Evolutionary conservation across 2,797 vertebrate genomes (phyloP).

Genomic region (Loriculus beryllinus): DNA sequence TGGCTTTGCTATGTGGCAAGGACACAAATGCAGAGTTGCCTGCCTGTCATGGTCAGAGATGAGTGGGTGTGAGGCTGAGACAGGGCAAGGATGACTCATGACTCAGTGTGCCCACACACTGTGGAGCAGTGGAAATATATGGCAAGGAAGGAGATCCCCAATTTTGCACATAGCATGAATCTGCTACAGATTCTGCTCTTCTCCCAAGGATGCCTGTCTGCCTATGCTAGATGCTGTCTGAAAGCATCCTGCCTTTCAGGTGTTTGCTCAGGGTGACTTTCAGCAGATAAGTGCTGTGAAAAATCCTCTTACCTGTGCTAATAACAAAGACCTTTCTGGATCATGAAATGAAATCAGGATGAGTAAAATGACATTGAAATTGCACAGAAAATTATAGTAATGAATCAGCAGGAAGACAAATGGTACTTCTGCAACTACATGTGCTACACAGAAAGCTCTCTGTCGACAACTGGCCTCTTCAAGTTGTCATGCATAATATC

Average conservation of each 20-base stretch:
- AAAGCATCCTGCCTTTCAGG: neutral
- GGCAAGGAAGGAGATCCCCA: neutral
- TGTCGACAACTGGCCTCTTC: conserved; percentile 44
- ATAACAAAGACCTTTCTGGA: neutral
- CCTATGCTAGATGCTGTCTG: neutral
- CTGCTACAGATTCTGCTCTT: neutral
- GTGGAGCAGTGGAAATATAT: neutral
- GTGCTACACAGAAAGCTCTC: conserved; percentile 17
- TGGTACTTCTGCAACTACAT: conserved; percentile 19
- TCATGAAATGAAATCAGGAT: conserved; percentile 19
- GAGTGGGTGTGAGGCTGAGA: neutral
- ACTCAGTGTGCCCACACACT: neutral
- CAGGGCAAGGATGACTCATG: neutral
- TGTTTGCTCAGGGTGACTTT: conserved; percentile 32
- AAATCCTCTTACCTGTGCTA: conserved; percentile 31
- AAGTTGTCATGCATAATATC: conserved; percentile 29
- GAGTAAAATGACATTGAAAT: conserved; percentile 32
- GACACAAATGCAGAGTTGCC: neutral
- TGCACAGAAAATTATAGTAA: conserved; percentile 46
- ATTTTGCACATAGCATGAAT: neutral
- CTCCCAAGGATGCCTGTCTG: neutral
- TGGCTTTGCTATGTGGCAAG: neutral
- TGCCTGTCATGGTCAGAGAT: neutral
- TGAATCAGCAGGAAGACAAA: conserved; percentile 49
- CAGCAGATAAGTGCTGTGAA: conserved; percentile 28